A percentile compares a stretch with the other conserved stretches of the same genome.
Evolutionary conservation across 1,140 invertebrate species (phyloP).

Genomic region (Bombus confusus): DNA sequence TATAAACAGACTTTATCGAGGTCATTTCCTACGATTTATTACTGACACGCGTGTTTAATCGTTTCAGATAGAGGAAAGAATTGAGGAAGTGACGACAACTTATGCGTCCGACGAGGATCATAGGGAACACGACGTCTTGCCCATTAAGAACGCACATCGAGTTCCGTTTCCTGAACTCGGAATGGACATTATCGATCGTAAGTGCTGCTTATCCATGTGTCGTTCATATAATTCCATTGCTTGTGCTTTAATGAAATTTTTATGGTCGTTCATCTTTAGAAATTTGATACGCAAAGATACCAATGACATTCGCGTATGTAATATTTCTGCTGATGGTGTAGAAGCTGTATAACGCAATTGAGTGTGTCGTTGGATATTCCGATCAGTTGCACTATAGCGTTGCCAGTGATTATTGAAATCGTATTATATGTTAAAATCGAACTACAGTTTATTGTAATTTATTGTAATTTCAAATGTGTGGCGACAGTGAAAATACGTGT

Average conservation of each 20-base stretch:
- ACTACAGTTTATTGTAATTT: background rate
- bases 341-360: too few species aligned
- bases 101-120: slow-evolving; percentile 76
- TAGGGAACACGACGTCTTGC: slow-evolving; percentile 67
- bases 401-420: too few species aligned
- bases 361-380: too few species aligned
- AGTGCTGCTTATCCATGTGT: slow-evolving; percentile 53
- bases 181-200: slow-evolving; percentile 86
- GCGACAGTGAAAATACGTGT: too few species aligned
- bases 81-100: slow-evolving; percentile 81
- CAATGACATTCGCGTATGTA: background rate
- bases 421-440: background rate
- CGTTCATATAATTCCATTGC: background rate
- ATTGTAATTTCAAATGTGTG: background rate
- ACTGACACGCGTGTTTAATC: background rate
- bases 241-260: background rate
- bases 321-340: background rate
- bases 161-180: slow-evolving; percentile 89
- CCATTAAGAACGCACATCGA: slow-evolving; percentile 76
- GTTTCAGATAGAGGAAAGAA: slow-evolving; percentile 83
- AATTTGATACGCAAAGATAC: background rate
- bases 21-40: background rate
- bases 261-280: background rate
- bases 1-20: background rate
- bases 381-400: background rate